Evolutionary conservation across 2,888 invertebrate genomes (phyloP).

Genomic region (Schrankia costaestrigalis): DNA sequence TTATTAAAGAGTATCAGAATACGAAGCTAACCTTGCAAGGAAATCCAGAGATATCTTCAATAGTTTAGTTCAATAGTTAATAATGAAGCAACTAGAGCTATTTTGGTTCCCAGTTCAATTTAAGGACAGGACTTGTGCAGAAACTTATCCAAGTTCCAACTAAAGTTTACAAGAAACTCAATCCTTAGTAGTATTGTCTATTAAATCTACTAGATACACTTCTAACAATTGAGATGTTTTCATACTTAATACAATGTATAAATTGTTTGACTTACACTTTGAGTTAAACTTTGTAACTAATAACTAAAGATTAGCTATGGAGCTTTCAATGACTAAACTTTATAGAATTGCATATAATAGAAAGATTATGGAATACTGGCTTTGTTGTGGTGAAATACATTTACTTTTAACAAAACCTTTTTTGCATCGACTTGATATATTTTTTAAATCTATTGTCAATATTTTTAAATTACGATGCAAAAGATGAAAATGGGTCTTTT

Average conservation of each 20-base stretch:
- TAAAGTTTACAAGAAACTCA: conserved; percentile 71
- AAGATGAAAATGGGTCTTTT: no score
- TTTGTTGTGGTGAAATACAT: no score
- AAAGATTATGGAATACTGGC: no score
- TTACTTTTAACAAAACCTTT: no score
- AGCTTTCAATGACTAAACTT: no score
- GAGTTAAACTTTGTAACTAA: no score
- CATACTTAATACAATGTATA: conserved; percentile 44
- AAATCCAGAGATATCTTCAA: conserved; percentile 33
- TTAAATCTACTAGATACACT: conserved; percentile 71
- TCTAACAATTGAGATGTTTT: conserved; percentile 53
- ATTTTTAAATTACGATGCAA: no score
- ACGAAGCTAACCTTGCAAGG: conserved; percentile 18
- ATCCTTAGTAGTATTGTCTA: conserved; percentile 68
- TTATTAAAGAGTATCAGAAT: not conserved
- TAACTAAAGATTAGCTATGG: no score
- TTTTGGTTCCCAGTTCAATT: conserved; percentile 75
- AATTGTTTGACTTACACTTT: conserved; percentile 35
- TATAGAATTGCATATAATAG: no score
- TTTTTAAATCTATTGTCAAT: no score
- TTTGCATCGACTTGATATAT: no score
- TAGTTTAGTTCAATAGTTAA: conserved; percentile 55
- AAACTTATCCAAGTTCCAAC: conserved; percentile 65
- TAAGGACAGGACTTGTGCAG: conserved; percentile 64
- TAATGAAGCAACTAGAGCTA: conserved; percentile 62